These are phyloP conservation scores for Timema cristinae DNA, from an alignment of 2,888 invertebrate genomes.

Conservation along the genomic window DNA sequence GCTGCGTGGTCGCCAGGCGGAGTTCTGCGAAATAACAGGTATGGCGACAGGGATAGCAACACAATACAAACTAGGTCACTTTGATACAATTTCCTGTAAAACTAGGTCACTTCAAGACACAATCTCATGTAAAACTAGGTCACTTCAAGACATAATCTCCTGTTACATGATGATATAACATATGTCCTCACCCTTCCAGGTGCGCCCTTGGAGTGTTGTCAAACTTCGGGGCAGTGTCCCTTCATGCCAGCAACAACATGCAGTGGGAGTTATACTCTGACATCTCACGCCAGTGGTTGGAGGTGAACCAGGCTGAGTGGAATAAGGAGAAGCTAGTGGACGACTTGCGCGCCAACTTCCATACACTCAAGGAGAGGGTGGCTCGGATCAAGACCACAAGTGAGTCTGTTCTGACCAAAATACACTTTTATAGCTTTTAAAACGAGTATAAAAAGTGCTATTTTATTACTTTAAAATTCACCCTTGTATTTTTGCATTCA, in stretches of 20 bases:
- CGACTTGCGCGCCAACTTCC: neutral
- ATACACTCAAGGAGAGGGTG: neutral
- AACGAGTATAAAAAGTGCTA: too few relatives aligned
- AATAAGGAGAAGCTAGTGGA: too few relatives aligned
- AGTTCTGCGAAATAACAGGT: neutral
- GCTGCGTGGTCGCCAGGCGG: neutral
- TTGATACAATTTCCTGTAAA: too few relatives aligned
- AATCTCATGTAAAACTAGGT: too few relatives aligned
- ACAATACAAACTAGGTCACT: too few relatives aligned
- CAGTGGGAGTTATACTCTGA: neutral
- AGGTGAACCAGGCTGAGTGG: neutral
- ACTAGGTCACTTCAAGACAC: too few relatives aligned
- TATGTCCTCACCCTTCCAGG: neutral
- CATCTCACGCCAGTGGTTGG: neutral
- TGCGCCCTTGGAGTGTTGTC: neutral
- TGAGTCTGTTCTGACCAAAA: neutral
- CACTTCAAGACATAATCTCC: too few relatives aligned
- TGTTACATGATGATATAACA: too few relatives aligned
- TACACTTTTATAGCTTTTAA: too few relatives aligned
- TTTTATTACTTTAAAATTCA: too few relatives aligned
- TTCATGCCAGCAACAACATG: neutral
- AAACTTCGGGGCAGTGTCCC: neutral
- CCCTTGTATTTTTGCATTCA: too few relatives aligned
- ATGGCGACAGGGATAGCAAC: too few relatives aligned
- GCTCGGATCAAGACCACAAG: neutral